A percentile compares a stretch with the other conserved stretches of the same genome.
These are phyloP conservation scores for Pongo pygmaeus DNA, from an alignment of 2,113 vertebrate genomes.

Conservation along the genomic window DNA sequence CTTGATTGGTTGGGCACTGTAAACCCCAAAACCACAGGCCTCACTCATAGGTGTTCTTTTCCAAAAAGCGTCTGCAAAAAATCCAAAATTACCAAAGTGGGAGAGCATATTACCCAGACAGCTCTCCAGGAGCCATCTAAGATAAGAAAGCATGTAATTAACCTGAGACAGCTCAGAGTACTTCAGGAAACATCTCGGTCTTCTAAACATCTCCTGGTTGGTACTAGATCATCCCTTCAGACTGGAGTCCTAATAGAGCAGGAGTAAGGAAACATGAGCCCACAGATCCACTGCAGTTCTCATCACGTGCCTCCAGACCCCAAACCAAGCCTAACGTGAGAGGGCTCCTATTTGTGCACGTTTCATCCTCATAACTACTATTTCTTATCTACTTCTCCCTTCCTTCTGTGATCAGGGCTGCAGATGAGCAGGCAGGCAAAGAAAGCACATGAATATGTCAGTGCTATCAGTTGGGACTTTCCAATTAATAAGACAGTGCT, in stretches of 20 bases:
- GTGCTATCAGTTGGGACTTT: neutral
- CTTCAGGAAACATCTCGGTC: neutral
- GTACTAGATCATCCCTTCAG: no score
- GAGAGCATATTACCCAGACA: neutral
- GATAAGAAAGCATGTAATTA: neutral
- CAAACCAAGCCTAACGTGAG: neutral
- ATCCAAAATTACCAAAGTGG: neutral
- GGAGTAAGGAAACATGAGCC: neutral
- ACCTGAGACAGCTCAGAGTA: neutral
- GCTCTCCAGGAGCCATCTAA: neutral
- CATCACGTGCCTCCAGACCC: neutral
- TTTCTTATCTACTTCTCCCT: neutral
- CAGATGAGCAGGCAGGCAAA: neutral
- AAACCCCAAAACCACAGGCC: conserved; percentile 14
- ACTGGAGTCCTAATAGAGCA: neutral
- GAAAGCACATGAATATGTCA: neutral
- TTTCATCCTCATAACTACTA: neutral
- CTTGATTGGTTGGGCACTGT: neutral
- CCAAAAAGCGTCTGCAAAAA: neutral
- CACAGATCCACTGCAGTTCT: neutral
- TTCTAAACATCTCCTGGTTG: neutral
- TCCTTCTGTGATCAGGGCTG: neutral
- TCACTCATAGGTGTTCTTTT: neutral
- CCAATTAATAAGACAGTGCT: neutral
- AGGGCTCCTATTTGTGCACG: neutral